phyloP scores from a whole-genome alignment of 35 echinoderm and acorn worm species.

The Strongylocentrotus purpuratus region DNA sequence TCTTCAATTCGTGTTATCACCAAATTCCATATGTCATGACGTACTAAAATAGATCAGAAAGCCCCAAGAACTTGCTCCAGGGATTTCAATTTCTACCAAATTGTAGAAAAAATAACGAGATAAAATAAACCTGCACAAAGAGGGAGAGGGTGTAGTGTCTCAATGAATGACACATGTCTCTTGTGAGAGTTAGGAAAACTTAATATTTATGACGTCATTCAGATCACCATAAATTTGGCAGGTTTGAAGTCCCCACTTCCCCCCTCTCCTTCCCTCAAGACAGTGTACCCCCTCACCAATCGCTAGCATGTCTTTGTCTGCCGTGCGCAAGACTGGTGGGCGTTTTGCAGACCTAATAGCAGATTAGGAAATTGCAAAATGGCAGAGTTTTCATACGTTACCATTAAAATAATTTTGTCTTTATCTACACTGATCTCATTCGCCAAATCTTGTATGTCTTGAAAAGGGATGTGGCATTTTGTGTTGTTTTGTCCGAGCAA shows the following conservation, averaged over 20 bases:
- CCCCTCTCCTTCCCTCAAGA: neutral
- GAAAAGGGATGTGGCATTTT: neutral
- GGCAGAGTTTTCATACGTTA: neutral
- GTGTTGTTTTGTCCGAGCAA: neutral
- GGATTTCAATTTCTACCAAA: neutral
- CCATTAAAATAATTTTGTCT: too few species aligned
- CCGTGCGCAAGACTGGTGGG: neutral
- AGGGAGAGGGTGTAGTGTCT: neutral
- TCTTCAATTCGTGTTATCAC: neutral
- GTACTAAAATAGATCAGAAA: neutral
- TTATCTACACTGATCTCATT: too few species aligned
- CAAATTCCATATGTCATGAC: neutral
- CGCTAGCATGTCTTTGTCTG: neutral
- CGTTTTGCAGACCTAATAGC: neutral
- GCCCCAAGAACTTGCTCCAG: neutral
- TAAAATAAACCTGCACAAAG: neutral
- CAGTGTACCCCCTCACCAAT: neutral
- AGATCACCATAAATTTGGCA: conserved; percentile 11
- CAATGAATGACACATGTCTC: neutral
- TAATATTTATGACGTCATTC: neutral
- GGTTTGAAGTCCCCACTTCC: neutral
- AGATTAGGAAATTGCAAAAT: neutral
- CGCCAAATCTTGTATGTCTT: neutral
- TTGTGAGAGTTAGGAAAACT: neutral
- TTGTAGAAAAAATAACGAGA: neutral